Percentiles rank a stretch among this genome's conserved stretches.
phyloP scores from a whole-genome alignment of 2,888 invertebrate genomes.

The Dasypogon diadema region DNA sequence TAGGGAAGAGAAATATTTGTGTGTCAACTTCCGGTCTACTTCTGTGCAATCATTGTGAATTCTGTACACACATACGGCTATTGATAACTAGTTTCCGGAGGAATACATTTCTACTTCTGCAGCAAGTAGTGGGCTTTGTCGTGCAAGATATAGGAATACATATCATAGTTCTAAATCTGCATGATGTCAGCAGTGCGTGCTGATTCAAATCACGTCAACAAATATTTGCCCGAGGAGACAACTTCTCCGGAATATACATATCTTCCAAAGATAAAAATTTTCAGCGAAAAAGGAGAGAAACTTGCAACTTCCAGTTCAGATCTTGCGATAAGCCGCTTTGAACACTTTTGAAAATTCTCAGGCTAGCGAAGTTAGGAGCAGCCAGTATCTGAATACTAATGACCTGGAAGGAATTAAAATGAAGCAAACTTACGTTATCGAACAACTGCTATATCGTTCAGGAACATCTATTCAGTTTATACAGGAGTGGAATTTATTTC shows the following conservation, averaged over 20 bases:
- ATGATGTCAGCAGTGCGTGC: constrained; percentile 37
- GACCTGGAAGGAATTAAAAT: constrained; percentile 47
- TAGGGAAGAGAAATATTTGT: no score
- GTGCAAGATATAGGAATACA: constrained; percentile 2
- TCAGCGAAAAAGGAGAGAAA: constrained; percentile 7
- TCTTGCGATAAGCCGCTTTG: constrained; percentile 52
- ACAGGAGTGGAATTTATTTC: no score
- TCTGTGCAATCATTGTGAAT: no score
- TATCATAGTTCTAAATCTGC: constrained; percentile 22
- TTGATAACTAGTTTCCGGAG: constrained; percentile 25
- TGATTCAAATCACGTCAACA: constrained; percentile 54
- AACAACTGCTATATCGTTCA: no score
- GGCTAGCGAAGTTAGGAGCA: constrained; percentile 45
- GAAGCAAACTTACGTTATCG: constrained; percentile 8
- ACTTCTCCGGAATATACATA: constrained; percentile 37
- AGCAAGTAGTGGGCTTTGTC: background rate
- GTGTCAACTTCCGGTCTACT: no score
- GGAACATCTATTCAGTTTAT: no score
- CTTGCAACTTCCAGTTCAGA: constrained; percentile 27
- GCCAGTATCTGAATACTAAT: constrained; percentile 53
- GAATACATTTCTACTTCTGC: constrained; percentile 24
- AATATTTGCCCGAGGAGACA: constrained; percentile 50
- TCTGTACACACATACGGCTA: no score
- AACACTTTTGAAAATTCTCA: constrained; percentile 49
- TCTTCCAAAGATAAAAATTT: constrained; percentile 28